A percentile compares a stretch with the other conserved stretches of the same genome.
phyloP scores from a whole-genome alignment of 2,113 vertebrate species.

The Chitala chitala region DNA sequence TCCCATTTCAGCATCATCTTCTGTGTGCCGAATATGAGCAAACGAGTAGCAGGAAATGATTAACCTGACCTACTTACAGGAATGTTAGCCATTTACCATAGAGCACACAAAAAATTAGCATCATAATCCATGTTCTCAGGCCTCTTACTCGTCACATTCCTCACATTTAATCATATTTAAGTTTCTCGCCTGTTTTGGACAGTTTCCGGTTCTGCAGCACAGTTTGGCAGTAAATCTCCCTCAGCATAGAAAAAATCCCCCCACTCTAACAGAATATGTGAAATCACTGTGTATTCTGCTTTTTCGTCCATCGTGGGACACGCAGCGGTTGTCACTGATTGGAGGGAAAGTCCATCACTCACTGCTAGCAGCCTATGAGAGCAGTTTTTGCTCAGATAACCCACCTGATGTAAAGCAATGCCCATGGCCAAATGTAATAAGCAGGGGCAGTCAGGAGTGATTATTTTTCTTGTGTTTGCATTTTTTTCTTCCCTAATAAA shows the following conservation, averaged over 20 bases:
- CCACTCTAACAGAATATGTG: too few relatives aligned
- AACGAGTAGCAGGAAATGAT: constrained; percentile 5
- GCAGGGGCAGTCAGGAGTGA: neutral
- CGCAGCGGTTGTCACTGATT: neutral
- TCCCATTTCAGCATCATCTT: neutral
- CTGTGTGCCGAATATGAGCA: neutral
- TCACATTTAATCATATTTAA: too few relatives aligned
- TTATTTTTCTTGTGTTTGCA: neutral
- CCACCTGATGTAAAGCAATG: neutral
- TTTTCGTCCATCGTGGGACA: too few relatives aligned
- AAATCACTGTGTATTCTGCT: too few relatives aligned
- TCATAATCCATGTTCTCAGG: neutral
- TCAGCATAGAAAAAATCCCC: too few relatives aligned
- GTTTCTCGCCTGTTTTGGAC: neutral
- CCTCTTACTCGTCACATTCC: too few relatives aligned
- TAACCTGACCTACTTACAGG: constrained; percentile 20
- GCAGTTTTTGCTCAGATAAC: too few relatives aligned
- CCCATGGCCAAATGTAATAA: neutral
- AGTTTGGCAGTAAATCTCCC: neutral
- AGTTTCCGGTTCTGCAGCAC: neutral
- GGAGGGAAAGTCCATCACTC: neutral
- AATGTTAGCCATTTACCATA: constrained; percentile 11
- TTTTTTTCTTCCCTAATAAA: neutral
- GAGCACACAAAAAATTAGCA: neutral
- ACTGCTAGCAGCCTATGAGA: neutral